Percentiles rank a stretch among this genome's conserved stretches.
These are phyloP conservation scores for Trinorchestia longiramus DNA, from an alignment of 1,140 invertebrate genomes.

Conservation along the genomic window DNA sequence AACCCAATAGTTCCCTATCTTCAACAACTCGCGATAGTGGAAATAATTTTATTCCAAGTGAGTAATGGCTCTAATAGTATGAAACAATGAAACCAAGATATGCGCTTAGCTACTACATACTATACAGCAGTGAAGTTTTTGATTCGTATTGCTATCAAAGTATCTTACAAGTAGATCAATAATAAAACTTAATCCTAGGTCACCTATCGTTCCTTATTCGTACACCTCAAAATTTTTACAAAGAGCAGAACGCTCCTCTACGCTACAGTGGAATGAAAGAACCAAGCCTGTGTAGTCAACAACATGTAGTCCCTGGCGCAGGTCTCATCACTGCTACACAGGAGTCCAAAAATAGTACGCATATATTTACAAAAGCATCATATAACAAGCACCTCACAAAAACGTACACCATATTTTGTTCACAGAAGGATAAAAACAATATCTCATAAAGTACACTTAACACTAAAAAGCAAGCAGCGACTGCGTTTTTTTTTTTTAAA, in stretches of 20 bases:
- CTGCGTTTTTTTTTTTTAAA: background rate
- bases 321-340: background rate
- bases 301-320: background rate
- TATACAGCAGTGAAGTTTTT: constrained; percentile 15
- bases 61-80: background rate
- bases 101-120: background rate
- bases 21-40: background rate
- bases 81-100: background rate
- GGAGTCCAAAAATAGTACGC: constrained; percentile 29
- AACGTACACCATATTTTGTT: background rate
- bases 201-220: background rate
- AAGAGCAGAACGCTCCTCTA: background rate
- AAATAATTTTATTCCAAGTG: background rate
- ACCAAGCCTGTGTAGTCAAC: background rate
- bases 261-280: constrained; percentile 38
- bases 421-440: constrained; percentile 5
- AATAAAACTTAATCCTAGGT: constrained; percentile 29
- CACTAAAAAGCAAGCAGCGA: background rate
- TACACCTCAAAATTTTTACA: constrained; percentile 6
- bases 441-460: background rate
- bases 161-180: constrained; percentile 22
- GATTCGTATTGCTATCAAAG: constrained; percentile 51
- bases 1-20: background rate
- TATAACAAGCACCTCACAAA: background rate
- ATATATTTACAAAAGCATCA: constrained; percentile 36